Evolutionary conservation across 2,797 vertebrate genomes (phyloP), one percentile per base, ranked within the genome.

Genomic region (Vespertilio murinus): DNA sequence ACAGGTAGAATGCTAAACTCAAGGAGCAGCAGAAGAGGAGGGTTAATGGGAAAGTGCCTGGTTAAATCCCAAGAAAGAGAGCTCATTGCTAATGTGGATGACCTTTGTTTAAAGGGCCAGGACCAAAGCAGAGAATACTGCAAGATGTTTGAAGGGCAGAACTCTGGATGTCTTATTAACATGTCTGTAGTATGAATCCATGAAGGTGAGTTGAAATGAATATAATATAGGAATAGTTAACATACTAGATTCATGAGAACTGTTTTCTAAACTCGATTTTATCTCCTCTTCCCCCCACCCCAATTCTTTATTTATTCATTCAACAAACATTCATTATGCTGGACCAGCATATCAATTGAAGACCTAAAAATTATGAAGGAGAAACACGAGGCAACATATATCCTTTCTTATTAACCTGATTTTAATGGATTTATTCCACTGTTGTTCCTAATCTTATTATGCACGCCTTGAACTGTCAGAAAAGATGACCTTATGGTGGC

Each of bases 351-450:
- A 52, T 49, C 28, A 67, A 73, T n/a, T 83, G 47, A 88, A 91
- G 25, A 9, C 82, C 52, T 71, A 49, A 90, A 96, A 82, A 17
- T 80, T 47, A 77, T 52, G 35, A 23, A 10, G 65, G 84, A 54
- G 40, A 88, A 85, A 73, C 54, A 49, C 0, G 54, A 88, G 9
- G 13, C 73, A 88, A 88, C 52, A 80, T n/a, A 93, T 45, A 85
- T 49, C 16, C 28, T 94, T 88, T 82, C 77, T 92, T 91, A 30
- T 65, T 67, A 74, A 56, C 22, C n/a, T 88, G 54, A 92, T 89
- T 93, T 87, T 74, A 91, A 92, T 74, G 52, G 9, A 88, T 83
- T 65, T 90, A 93, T 90, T 94, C 54, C 8, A 94, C 35, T 77
- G 82, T 64, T 93, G 65, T 47, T 33, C 61, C 78, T 94, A 67